Evolutionary conservation across 1,140 invertebrate genomes (phyloP), one percentile per base, ranked within the genome.

Genomic region (Bradysia coprophila): DNA sequence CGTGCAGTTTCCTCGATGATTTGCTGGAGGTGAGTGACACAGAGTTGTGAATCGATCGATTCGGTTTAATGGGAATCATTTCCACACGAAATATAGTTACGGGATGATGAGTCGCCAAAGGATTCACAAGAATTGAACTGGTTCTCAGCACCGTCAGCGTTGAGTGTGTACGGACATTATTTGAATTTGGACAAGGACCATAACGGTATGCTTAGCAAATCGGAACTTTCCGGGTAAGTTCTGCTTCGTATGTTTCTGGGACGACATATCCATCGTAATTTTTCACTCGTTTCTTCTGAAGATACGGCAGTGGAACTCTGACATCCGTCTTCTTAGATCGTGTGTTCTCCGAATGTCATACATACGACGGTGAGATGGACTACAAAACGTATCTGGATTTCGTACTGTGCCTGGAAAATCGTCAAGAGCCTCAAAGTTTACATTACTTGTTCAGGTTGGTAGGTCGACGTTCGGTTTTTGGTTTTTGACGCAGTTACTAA

Each of bases 301-400:
- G 76, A n/a, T 91, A 87, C 62, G 89, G 87, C 1, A 88, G 83
- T 6, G 87, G 87, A 9, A 92, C 87, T 1, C 57, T 96, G n/a
- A 96, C 91, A 0, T 71, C 78, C 40, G 80, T 86, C 2, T 97
- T 97, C 62, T 69, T 97, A 10, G 85, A 92, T 49, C 70, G 90
- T 38, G 83, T 96, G 0, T 97, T 95, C 63, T 87, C 96, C 64
- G 90, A 94, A 55, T 93, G 85, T 52, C 69, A 93, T 1, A 97
- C 92, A 0, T 96, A 92, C 56, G 81, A 90, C 51, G 90, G 87
- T 6, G 90, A 97, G 72, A 95, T 97, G 80, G 93, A 98, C 62
- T 98, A 95, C 59, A 95, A 95, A 65, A 91, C 89, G 0, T 98
- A 93, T 62, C 61, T 97, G 16, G 90, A 97, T 57, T 86, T 97